phyloP scores from a whole-genome alignment of 2,797 vertebrate genomes.

The Myoxocephalus aenaeus region DNA sequence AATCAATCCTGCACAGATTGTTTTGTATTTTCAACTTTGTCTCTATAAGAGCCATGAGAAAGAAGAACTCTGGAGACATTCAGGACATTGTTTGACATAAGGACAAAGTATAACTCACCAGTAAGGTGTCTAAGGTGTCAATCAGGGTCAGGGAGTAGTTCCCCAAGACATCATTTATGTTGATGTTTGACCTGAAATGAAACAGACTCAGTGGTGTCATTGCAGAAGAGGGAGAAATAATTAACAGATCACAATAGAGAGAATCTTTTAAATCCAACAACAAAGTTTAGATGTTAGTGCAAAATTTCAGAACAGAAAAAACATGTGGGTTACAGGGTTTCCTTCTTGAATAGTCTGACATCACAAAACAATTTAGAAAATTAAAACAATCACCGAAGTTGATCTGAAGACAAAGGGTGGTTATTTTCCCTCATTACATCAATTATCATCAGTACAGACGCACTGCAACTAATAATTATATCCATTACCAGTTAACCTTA shows the following conservation, averaged over 20 bases:
- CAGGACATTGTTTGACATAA: not conserved
- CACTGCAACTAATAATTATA: not conserved
- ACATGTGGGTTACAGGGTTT: not conserved
- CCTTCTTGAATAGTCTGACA: not conserved
- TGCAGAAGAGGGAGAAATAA: not conserved
- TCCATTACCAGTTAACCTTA: not conserved
- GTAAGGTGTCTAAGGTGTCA: constrained; percentile 94
- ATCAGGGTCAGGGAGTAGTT: constrained; percentile 98
- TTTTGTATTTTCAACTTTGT: not conserved
- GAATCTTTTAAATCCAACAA: not conserved
- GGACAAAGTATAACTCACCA: constrained; percentile 84
- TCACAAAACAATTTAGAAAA: not conserved
- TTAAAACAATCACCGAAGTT: constrained; percentile 1
- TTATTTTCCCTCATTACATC: not conserved
- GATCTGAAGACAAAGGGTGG: not conserved
- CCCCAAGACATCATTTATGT: constrained; percentile 98
- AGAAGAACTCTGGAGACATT: not conserved
- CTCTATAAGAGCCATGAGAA: not conserved
- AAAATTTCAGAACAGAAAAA: not conserved
- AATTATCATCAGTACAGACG: not conserved
- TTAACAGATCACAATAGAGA: not conserved
- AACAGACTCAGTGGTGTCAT: constrained; percentile 13
- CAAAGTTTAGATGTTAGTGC: not conserved
- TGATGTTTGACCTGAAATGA: constrained; percentile 94
- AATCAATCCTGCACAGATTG: not conserved